phyloP scores from a whole-genome alignment of 2,888 invertebrate genomes.

The Adelphocoris suturalis region DNA sequence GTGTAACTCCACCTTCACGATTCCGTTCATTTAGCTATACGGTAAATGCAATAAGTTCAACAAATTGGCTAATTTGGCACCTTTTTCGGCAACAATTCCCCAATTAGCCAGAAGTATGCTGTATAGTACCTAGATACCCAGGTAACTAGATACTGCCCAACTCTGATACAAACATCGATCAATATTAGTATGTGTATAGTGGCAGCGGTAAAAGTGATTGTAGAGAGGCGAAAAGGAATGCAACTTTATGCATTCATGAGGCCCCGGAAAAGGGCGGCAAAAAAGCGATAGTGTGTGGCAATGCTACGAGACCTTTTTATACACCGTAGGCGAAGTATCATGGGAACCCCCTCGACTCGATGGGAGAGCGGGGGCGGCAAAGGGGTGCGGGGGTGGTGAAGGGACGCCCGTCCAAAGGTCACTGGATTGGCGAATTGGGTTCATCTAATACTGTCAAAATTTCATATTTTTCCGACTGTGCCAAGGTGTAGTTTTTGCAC shows the following conservation, averaged over 20 bases:
- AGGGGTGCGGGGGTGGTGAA: constrained; percentile 25
- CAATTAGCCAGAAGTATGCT: too few species aligned
- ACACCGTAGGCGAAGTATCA: constrained; percentile 38
- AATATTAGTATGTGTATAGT: too few species aligned
- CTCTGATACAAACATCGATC: too few species aligned
- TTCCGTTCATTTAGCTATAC: too few species aligned
- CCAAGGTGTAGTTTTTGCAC: too few species aligned
- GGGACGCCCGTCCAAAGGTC: constrained; percentile 34
- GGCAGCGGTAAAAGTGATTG: not conserved
- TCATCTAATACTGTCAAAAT: constrained; percentile 52
- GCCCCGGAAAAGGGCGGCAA: constrained; percentile 30
- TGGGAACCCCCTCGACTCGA: not conserved
- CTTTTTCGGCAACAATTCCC: too few species aligned
- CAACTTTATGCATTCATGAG: constrained; percentile 48
- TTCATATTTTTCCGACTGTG: too few species aligned
- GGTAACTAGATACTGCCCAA: too few species aligned
- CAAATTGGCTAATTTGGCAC: too few species aligned
- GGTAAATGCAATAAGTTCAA: too few species aligned
- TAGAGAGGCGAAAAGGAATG: constrained; percentile 23
- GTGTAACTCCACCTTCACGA: too few species aligned
- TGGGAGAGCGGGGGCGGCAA: not conserved
- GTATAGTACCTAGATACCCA: too few species aligned
- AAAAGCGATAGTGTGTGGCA: constrained; percentile 41
- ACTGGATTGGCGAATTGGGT: constrained; percentile 42
- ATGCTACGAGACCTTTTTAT: constrained; percentile 29